Evolutionary conservation across 2,888 invertebrate genomes (phyloP).

Genomic region (Ethmia dodecea): DNA sequence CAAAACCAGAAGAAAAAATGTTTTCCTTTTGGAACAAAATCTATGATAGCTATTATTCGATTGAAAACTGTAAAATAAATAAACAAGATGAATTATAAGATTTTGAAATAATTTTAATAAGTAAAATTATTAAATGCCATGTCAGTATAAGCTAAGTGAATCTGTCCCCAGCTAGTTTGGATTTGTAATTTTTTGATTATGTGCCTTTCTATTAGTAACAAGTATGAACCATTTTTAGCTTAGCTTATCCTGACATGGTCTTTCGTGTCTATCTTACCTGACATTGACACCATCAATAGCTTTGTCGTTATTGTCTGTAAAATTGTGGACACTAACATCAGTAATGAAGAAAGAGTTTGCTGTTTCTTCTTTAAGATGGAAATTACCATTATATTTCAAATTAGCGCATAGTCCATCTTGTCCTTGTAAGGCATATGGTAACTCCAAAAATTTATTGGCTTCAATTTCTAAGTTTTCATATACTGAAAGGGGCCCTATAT

Average conservation of each 20-base stretch:
- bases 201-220: no score
- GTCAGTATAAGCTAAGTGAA: no score
- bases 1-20: constrained; percentile 39
- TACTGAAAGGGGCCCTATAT: constrained; percentile 46
- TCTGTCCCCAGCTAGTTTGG: no score
- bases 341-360: constrained; percentile 61
- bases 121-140: no score
- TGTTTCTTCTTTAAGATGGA: constrained; percentile 44
- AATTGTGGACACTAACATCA: constrained; percentile 37
- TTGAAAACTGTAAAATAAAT: constrained; percentile 28
- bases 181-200: no score
- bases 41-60: constrained; percentile 43
- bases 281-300: constrained; percentile 53
- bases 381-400: constrained; percentile 32
- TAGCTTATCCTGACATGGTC: no score
- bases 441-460: constrained; percentile 28
- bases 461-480: constrained; percentile 62
- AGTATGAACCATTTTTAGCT: no score
- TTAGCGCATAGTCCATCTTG: constrained; percentile 34
- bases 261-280: no score
- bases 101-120: background rate
- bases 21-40: constrained; percentile 54
- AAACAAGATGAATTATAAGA: constrained; percentile 48
- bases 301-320: constrained; percentile 63
- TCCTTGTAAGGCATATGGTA: constrained; percentile 55